Evolutionary conservation across 2,888 invertebrate species (phyloP), one percentile per base, ranked within the genome.

Genomic region (Trachelus stipa): DNA sequence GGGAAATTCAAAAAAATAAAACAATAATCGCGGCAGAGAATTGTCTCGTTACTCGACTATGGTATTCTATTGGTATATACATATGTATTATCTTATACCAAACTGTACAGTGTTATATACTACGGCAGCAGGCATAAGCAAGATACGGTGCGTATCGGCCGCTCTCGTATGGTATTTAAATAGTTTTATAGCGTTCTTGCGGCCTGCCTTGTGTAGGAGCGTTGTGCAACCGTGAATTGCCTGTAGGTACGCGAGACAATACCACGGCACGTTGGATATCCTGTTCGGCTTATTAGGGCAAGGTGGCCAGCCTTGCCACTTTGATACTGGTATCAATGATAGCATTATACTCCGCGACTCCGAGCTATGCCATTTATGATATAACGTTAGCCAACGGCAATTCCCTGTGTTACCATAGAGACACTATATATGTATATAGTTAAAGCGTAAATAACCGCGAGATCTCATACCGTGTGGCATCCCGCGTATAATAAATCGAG

Each of bases 261-360:
- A 78, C 75, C 81, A 74, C 77, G 75, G 15, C 75, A 73, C 79
- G 81, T 79, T 80, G 83, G 84, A 87, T 90, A 90, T 89, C 90
- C 90, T 90, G 90, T 90, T 90, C 87, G 83, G 89, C 87, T 90
- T 89, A 90, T 90, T 89, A 82, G 90, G 89, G 89, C 89, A 88
- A 88, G 87, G 88, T 89, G 87, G 89, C 88, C 82, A 86, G 87
- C 86, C 87, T 88, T 87, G 88, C 85, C 81, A 85, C 87, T 87
- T 86, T 84, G 88, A 87, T 86, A 85, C 85, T 83, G 82, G 84
- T 85, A 87, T 86, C 86, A 82, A 81, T 83, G 87, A 87, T 85
- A 85, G 79, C 81, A 80, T 82, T 79, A 82, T 79, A 79, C 80
- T 75, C 31, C 40, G 71, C 80, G 76, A 40, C 15, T 15, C 69